Evolutionary conservation across 2,113 vertebrate species (phyloP), one percentile per base, ranked within the genome.

Genomic region (Megaceryle torquata): DNA sequence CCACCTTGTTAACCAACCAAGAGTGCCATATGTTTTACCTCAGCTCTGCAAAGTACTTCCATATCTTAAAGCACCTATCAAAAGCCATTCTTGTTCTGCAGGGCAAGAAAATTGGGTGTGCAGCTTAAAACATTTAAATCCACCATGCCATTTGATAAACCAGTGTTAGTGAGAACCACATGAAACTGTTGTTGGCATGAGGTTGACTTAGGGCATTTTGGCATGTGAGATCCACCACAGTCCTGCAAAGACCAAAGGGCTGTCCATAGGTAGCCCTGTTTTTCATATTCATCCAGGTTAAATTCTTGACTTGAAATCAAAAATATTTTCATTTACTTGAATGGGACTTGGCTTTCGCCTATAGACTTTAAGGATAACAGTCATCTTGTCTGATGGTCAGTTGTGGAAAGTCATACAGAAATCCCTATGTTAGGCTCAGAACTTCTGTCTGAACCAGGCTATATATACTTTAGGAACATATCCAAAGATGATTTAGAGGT

Each of bases 21-120:
- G 50, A 74, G 28, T 21, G 39, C 44, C 44, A 19, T 46, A 60
- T 29, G 26, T 81, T 82, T 82, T 82, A 72, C 21, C 22, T 82
- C 81, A 85, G 24, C 70, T 92, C 57, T 82, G 43, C 50, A 65
- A 93, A 88, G 78, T 57, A 69, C 48, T 92, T 50, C 20, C 24
- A 76, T 93, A 31, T 93, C 88, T 67, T 88, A 76, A 71, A 95
- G 35, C 3, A 2, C 0, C 0, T 80, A 87, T 85, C 68, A 74
- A 83, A 77, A 63, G 5, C 25, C 15, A 15, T 63, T 86, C 54
- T 29, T 67, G 20, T 56, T 83, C 82, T 86, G 31, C 37, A 88
- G 90, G 56, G 54, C 41, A 90, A 83, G 68, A 91, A 91, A 89
- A 79, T 12, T 63, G 4, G 7, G 19, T 50, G 15, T 74, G 43